Base-by-base conservation (phyloP, 2,888 invertebrate species). In the Schrankia costaestrigalis region DNA sequence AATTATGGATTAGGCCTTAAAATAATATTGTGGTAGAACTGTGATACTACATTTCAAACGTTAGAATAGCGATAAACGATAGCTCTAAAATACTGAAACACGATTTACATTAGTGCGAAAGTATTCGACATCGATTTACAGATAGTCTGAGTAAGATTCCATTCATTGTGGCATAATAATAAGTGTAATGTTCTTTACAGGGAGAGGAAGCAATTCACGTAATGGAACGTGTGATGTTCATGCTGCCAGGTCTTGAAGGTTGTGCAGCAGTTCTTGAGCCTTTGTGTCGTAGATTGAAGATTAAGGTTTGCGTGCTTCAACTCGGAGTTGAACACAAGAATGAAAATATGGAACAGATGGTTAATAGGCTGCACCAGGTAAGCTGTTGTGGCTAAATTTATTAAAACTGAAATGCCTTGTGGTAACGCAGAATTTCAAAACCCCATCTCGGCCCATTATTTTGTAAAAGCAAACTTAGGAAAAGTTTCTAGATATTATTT, bases 201-300 rank as follows among this genome's bases (percentile, higher is more conserved):
- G 79, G 76, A 28, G 80, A 85, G 19, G 85, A 86, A 34, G 75
- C 79, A 0, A 74, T 83, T 25, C 72, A 80, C 43, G 83, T 82
- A 33, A 79, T 78, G 44, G 86, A 89, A 26, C 73, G 78, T 5
- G 80, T 87, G 4, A 74, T 91, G 60, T 89, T 91, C 61, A 75
- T 93, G 52, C 71, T 93, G 46, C 93, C 93, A 0, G 94, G 93
- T 1, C 64, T 93, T 21, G 94, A 94, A 71, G 93, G 93, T 0
- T 89, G 90, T 8, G 91, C 90, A 0, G 58, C 83, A 0, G 80
- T 75, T 0, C 52, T 92, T 56, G 89, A 90, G 53, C 79, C 87
- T 0, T 59, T 92, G 11, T 89, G 89, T 35, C 64, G 69, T 3
- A 70, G 90, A 14, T 66, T 92, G 21, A 83, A 86, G 56, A 78